Percentiles rank a stretch among this genome's conserved stretches.
Evolutionary conservation across 2,113 vertebrate species (phyloP).

Genomic region (Corythoichthys haematopterus): DNA sequence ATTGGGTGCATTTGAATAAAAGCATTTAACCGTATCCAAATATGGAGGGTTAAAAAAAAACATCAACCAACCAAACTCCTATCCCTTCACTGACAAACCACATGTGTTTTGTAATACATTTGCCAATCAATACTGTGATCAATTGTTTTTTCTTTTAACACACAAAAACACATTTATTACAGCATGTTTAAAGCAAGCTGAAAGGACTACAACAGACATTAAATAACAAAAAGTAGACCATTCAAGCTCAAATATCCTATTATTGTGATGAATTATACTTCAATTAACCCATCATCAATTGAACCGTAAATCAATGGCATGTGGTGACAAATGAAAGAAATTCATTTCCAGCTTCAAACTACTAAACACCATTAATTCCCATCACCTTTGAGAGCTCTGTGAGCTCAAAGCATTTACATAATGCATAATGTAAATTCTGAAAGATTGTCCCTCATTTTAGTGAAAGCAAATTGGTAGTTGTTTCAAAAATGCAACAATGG

Average conservation of each 20-base stretch:
- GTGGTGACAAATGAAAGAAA: conserved; percentile 70
- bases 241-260: conserved; percentile 54
- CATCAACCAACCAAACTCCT: not conserved
- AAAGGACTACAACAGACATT: conserved; percentile 55
- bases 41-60: conserved; percentile 40
- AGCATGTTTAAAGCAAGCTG: conserved; percentile 22
- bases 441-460: conserved; percentile 71
- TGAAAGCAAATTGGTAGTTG: conserved; percentile 53
- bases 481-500: conserved; percentile 39
- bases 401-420: conserved; percentile 75
- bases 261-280: conserved; percentile 68
- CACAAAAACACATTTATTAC: not conserved
- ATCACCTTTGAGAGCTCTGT: conserved; percentile 73
- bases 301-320: conserved; percentile 69
- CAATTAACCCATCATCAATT: conserved; percentile 73
- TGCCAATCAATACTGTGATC: conserved; percentile 79
- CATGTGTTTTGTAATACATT: conserved; percentile 65
- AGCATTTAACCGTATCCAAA: conserved; percentile 73
- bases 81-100: conserved; percentile 27
- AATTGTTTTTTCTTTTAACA: conserved; percentile 51
- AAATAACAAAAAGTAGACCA: conserved; percentile 38
- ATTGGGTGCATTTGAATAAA: conserved; percentile 74
- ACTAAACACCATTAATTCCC: conserved; percentile 77
- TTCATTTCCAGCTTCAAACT: conserved; percentile 72
- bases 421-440: conserved; percentile 72